These are phyloP conservation scores for Myodes glareolus DNA, from an alignment of 2,113 vertebrate species.

Conservation along the genomic window DNA sequence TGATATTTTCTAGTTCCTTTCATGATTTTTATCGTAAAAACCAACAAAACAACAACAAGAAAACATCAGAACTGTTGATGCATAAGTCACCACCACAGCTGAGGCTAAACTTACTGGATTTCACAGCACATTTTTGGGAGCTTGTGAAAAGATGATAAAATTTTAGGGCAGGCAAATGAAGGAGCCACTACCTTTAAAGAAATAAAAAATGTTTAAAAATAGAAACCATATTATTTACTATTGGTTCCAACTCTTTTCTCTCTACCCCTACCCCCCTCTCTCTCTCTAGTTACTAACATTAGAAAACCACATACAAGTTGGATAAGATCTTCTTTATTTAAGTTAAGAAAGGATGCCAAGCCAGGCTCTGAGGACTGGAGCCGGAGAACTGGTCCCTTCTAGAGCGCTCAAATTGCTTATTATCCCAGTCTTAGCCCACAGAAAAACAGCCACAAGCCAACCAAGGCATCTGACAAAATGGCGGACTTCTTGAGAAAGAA, in stretches of 20 bases:
- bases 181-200: constrained; percentile 45
- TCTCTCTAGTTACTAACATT: background rate
- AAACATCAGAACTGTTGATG: background rate
- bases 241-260: background rate
- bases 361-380: background rate
- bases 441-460: background rate
- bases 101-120: background rate
- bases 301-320: constrained; percentile 40
- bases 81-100: background rate
- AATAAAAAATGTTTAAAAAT: constrained; percentile 60
- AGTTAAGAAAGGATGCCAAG: constrained; percentile 35
- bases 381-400: background rate
- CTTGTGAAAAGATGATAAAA: background rate
- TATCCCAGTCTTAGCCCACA: background rate
- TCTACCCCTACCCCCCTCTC: background rate
- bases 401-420: background rate
- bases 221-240: constrained; percentile 47
- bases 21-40: background rate
- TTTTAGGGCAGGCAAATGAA: constrained; percentile 50
- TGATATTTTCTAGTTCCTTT: background rate
- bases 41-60: background rate
- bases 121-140: background rate
- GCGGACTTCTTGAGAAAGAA: background rate
- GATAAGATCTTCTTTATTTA: constrained; percentile 58
- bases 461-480: background rate